These are phyloP conservation scores for Eonycteris spelaea DNA, from an alignment of 2,113 vertebrate species.

Conservation along the genomic window DNA sequence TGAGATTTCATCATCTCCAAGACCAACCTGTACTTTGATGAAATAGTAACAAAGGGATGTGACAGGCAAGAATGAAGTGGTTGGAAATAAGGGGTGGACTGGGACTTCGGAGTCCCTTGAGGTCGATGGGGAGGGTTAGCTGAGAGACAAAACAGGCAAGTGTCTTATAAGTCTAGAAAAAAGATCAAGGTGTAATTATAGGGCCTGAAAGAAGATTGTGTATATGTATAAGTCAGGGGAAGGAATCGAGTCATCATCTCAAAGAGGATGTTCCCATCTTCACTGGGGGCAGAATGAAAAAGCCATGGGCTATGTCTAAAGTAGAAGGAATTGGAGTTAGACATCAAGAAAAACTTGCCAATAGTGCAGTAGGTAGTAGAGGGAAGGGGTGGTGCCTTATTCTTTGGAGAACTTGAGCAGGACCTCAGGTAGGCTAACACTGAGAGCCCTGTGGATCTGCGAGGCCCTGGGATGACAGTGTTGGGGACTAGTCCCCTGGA, in stretches of 20 bases:
- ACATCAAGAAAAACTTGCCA: neutral
- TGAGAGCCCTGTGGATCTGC: no score
- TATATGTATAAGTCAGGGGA: neutral
- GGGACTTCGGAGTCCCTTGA: neutral
- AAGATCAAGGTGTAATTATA: neutral
- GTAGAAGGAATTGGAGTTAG: neutral
- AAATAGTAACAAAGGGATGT: neutral
- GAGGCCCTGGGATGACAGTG: neutral
- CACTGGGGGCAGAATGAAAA: neutral
- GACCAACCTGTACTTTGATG: neutral
- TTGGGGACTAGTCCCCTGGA: no score
- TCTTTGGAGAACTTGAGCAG: neutral
- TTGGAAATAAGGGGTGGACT: neutral
- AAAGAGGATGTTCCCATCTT: neutral
- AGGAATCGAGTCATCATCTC: neutral
- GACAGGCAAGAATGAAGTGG: neutral
- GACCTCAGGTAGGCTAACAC: neutral
- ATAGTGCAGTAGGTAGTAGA: neutral
- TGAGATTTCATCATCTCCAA: neutral
- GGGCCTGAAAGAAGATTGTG: neutral
- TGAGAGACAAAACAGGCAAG: neutral
- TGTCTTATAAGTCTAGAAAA: neutral
- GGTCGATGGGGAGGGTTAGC: neutral
- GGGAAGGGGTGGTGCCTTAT: neutral
- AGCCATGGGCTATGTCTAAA: neutral